phyloP scores from a whole-genome alignment of 2,797 vertebrate genomes.

The Sebastolobus alascanus region DNA sequence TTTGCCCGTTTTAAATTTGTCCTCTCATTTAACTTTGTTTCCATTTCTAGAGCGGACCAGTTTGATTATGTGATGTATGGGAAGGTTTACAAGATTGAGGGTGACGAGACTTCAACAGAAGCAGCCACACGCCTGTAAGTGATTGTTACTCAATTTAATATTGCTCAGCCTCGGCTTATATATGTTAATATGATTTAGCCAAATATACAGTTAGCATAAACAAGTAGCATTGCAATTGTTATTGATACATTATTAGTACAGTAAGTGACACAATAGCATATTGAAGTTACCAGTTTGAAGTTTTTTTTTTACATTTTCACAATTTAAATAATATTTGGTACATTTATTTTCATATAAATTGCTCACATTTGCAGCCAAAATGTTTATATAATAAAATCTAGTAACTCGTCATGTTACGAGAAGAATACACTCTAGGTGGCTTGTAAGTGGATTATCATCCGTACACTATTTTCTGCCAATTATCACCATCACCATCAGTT shows the following conservation, averaged over 20 bases:
- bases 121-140: conserved; percentile 98
- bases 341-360: no score
- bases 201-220: background rate
- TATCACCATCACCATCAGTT: background rate
- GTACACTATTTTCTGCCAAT: background rate
- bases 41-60: conserved; percentile 92
- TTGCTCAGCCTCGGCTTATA: background rate
- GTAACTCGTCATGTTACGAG: background rate
- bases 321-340: background rate
- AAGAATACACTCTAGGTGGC: background rate
- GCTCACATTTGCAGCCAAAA: background rate
- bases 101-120: conserved; percentile 97
- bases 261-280: background rate
- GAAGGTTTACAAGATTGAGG: conserved; percentile 98
- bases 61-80: conserved; percentile 99
- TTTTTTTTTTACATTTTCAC: background rate
- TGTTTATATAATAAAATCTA: background rate
- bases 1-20: background rate
- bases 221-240: background rate
- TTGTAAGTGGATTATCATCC: background rate
- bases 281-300: background rate
- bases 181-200: background rate
- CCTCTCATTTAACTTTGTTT: conserved; percentile 4
- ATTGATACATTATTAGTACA: background rate
- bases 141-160: background rate